These are phyloP conservation scores for Cebus imitator DNA, from an alignment of 2,113 vertebrate genomes.

Conservation along the genomic window DNA sequence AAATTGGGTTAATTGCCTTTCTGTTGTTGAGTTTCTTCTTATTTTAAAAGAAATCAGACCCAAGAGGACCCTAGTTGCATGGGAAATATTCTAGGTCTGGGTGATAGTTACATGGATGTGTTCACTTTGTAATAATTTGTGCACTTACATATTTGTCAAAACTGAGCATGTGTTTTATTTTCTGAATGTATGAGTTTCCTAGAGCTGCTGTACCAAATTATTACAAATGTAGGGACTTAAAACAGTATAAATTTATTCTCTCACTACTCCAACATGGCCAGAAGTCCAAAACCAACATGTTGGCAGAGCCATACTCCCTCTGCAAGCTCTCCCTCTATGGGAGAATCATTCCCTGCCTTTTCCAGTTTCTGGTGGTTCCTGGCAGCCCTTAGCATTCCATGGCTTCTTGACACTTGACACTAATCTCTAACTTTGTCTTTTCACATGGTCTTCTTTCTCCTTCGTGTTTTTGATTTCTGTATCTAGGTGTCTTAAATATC, in stretches of 20 bases:
- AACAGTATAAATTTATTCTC: not conserved
- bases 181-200: not conserved
- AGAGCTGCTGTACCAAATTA: not conserved
- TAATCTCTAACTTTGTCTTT: not conserved
- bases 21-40: not conserved
- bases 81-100: not conserved
- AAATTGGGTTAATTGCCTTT: not conserved
- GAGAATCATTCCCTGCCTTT: not conserved
- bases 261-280: not conserved
- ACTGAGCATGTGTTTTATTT: not conserved
- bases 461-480: not conserved
- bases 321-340: not conserved
- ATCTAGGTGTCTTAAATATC: not conserved
- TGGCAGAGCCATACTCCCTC: not conserved
- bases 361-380: not conserved
- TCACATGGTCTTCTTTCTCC: not conserved
- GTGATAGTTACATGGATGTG: not conserved
- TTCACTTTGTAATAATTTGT: not conserved
- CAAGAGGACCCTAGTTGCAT: not conserved
- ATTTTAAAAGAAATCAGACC: conserved; percentile 17
- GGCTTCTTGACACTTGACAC: not conserved
- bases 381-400: not conserved
- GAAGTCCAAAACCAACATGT: not conserved
- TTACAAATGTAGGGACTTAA: not conserved
- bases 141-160: not conserved